phyloP scores from a whole-genome alignment of 2,797 vertebrate species.

The Syngnathus acus region DNA sequence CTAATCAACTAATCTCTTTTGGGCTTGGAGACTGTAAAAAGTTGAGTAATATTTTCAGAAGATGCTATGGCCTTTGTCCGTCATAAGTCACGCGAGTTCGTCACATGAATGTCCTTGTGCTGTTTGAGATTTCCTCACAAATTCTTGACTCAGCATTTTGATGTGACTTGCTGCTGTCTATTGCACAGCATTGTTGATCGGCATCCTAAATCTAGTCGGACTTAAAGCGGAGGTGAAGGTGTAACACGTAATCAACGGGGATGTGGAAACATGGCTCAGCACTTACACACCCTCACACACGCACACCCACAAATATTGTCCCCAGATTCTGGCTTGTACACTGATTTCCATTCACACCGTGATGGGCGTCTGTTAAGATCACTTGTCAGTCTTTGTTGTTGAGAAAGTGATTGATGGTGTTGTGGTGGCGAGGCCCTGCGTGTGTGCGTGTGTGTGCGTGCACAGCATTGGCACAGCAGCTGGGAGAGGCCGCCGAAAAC shows the following conservation, averaged over 20 bases:
- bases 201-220: slow-evolving; percentile 54
- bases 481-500: slow-evolving; percentile 37
- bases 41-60: too few relatives aligned
- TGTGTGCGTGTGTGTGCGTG: slow-evolving; percentile 19
- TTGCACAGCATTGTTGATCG: slow-evolving; percentile 17
- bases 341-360: slow-evolving; percentile 24
- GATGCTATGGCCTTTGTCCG: too few relatives aligned
- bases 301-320: background rate
- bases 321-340: background rate
- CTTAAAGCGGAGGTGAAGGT: slow-evolving; percentile 53
- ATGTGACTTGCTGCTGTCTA: slow-evolving; percentile 21
- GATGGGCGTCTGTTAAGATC: slow-evolving; percentile 41
- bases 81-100: too few relatives aligned
- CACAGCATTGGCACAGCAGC: slow-evolving; percentile 30
- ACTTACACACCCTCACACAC: background rate
- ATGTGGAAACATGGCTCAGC: slow-evolving; percentile 47
- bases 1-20: too few relatives aligned
- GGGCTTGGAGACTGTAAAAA: too few relatives aligned
- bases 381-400: slow-evolving; percentile 59
- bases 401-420: slow-evolving; percentile 48
- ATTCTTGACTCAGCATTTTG: slow-evolving; percentile 50
- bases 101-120: slow-evolving; percentile 37
- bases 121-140: slow-evolving; percentile 57
- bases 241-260: slow-evolving; percentile 46
- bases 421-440: slow-evolving; percentile 20